Evolutionary conservation across 2,888 invertebrate genomes (phyloP).

Genomic region (Diplazon laetatorius): DNA sequence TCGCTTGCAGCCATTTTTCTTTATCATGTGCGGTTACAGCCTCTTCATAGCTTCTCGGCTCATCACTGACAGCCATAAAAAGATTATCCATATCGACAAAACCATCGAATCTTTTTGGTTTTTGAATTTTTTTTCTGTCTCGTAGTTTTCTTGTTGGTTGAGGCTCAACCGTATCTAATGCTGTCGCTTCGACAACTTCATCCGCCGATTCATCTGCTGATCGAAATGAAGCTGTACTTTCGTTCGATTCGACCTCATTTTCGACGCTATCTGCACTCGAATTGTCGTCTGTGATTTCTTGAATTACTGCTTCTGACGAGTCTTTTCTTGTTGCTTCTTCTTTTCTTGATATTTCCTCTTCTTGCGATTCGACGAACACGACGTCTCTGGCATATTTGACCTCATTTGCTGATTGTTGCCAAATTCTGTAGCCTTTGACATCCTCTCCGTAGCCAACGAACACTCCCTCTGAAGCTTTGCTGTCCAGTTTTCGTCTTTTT

Average conservation of each 20-base stretch:
- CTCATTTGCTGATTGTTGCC: not conserved
- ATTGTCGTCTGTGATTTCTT: slow-evolving; percentile 2
- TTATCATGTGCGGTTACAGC: slow-evolving; percentile 28
- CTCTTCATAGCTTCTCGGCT: slow-evolving; percentile 44
- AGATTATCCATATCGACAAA: slow-evolving; percentile 33
- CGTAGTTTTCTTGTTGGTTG: slow-evolving; percentile 18
- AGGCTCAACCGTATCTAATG: slow-evolving; percentile 11
- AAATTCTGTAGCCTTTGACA: slow-evolving; percentile 26
- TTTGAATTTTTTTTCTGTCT: slow-evolving; percentile 30
- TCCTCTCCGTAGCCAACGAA: slow-evolving; percentile 26
- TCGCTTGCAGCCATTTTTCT: slow-evolving; percentile 39
- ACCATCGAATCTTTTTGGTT: slow-evolving; percentile 21
- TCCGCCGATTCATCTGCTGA: slow-evolving; percentile 14
- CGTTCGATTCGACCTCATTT: not conserved
- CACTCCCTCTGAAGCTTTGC: slow-evolving; percentile 3
- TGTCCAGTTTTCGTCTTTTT: slow-evolving; percentile 8
- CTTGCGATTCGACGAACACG: slow-evolving; percentile 1
- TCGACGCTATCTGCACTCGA: not conserved
- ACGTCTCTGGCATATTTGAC: slow-evolving; percentile 9
- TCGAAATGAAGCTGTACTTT: slow-evolving; percentile 3
- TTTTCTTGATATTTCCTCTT: not conserved
- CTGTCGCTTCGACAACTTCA: slow-evolving; percentile 18
- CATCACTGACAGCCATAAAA: slow-evolving; percentile 29
- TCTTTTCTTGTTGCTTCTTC: not conserved
- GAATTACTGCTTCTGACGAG: not conserved